Percentiles rank a stretch among this genome's conserved stretches.
phyloP scores from a whole-genome alignment of 2,113 vertebrate genomes.

The Phyllostomus discolor region DNA sequence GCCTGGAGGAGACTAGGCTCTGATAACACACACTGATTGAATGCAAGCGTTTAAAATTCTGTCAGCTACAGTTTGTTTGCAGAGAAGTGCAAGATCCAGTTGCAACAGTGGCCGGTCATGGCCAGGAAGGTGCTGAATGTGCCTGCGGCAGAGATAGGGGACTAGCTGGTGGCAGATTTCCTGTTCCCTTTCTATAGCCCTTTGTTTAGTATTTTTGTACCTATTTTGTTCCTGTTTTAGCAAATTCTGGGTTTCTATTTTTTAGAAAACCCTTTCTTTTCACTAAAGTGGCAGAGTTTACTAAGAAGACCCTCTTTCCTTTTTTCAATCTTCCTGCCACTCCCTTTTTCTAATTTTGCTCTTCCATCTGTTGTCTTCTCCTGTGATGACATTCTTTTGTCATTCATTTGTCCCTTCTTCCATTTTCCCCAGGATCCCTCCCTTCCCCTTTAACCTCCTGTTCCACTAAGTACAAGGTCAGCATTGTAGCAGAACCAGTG shows the following conservation, averaged over 20 bases:
- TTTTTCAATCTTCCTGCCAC: neutral
- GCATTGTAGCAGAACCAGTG: neutral
- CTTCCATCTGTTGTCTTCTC: neutral
- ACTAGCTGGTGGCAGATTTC: neutral
- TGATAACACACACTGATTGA: neutral
- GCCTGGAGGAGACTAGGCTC: neutral
- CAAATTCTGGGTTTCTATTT: neutral
- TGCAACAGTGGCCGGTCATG: neutral
- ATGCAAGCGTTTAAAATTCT: neutral
- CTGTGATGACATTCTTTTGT: neutral
- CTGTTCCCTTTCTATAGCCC: neutral
- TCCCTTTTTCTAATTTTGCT: neutral
- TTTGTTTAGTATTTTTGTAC: neutral
- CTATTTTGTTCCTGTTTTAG: neutral
- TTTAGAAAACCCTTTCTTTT: neutral
- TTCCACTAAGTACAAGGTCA: neutral
- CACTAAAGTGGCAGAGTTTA: neutral
- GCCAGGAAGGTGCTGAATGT: neutral
- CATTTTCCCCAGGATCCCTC: neutral
- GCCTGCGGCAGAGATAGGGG: rapidly evolving
- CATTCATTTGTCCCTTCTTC: neutral
- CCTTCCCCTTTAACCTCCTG: rapidly evolving
- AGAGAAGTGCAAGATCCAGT: neutral
- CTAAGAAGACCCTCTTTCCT: neutral
- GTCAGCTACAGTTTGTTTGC: neutral